Conservation (phyloP, 2,113 vertebrate genomes). For the Cyprinodon tularosa region DNA sequence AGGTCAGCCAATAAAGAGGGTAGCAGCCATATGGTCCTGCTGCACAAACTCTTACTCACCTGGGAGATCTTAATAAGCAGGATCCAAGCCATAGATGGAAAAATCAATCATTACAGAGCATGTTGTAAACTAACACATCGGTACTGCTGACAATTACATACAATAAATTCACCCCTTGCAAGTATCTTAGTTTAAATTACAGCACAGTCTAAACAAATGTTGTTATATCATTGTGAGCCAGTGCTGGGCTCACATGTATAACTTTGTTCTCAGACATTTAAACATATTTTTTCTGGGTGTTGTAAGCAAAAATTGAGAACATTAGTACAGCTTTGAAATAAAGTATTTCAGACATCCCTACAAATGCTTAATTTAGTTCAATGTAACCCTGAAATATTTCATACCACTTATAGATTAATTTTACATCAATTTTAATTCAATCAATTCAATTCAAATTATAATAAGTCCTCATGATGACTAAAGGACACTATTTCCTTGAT, state of each 20-base stretch:
- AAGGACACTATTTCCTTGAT: no score
- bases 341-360: not conserved
- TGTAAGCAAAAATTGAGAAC: slow-evolving; percentile 2
- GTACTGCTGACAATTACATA: slow-evolving; percentile 12
- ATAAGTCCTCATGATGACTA: no score
- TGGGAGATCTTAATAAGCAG: slow-evolving; percentile 25
- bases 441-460: not conserved
- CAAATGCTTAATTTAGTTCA: not conserved
- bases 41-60: not conserved
- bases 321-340: not conserved
- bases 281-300: slow-evolving; percentile 9
- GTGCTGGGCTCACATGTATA: not conserved
- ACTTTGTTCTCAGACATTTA: not conserved
- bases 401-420: not conserved
- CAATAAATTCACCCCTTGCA: not conserved
- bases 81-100: slow-evolving; percentile 2
- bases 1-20: slow-evolving; percentile 41
- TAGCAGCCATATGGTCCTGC: slow-evolving; percentile 52
- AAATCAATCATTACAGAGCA: slow-evolving; percentile 33
- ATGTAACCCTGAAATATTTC: not conserved
- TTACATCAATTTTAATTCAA: not conserved
- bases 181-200: not conserved
- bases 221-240: not conserved
- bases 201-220: not conserved
- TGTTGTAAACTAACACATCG: not conserved